Conservation (phyloP, 1,140 invertebrate species). For the Anadara kagoshimensis region DNA sequence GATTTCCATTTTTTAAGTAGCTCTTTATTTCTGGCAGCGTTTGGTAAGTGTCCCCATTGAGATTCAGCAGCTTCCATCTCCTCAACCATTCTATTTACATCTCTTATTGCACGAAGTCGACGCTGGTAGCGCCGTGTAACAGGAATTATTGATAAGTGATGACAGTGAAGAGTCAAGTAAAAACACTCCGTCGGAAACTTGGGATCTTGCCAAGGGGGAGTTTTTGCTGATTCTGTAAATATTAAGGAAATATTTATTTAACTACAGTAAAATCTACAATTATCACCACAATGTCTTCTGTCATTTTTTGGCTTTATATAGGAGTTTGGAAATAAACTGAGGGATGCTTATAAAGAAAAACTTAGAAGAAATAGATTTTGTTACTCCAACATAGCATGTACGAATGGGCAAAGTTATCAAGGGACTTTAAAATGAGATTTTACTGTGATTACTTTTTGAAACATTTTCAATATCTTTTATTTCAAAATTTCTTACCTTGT, state of each 20-base stretch:
- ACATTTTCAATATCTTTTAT: no score
- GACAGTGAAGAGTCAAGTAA: conserved; percentile 95
- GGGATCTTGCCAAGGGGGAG: conserved; percentile 79
- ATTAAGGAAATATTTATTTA: background rate
- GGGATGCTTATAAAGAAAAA: no score
- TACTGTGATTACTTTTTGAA: no score
- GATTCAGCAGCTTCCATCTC: conserved; percentile 83
- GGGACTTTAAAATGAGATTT: no score
- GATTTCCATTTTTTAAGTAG: conserved; percentile 90
- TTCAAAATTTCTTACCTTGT: no score
- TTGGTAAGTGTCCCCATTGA: conserved; percentile 87
- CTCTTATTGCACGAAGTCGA: conserved; percentile 86
- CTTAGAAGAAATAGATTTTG: no score
- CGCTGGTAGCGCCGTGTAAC: conserved; percentile 91
- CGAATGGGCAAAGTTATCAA: no score
- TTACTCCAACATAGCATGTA: no score
- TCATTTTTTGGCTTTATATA: no score
- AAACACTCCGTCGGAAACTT: conserved; percentile 98
- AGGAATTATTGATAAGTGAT: conserved; percentile 92
- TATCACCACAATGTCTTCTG: no score
- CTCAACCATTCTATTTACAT: conserved; percentile 92
- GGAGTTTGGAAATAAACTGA: no score
- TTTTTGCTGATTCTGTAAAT: conserved; percentile 44
- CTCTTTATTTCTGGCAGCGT: conserved; percentile 85
- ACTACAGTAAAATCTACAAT: no score